Base-by-base conservation (phyloP, 2,888 invertebrate genomes). In the Drosophila birchii region DNA sequence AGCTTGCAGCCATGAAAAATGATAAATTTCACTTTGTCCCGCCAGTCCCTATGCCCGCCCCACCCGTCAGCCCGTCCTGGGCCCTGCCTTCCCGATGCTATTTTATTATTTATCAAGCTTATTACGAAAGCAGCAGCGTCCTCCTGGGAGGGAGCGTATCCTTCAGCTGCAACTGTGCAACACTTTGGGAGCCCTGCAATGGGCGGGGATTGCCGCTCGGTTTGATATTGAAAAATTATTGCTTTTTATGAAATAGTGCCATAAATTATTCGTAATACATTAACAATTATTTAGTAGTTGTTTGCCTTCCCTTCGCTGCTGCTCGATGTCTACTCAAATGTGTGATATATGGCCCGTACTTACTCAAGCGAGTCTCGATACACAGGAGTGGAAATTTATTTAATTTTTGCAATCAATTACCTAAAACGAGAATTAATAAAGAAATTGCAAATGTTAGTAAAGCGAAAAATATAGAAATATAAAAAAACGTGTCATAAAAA, bases 191-290 rank as follows among this genome's bases (percentile, higher is more conserved):
- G 43, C 34, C 23, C 41, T 12, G 59, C 38, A 18, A 1, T 12
- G 38, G 39, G 51, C 32, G 38, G 78, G 54, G 74, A 70, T 82
- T 86, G 83, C 84, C 83, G 88, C 84, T 86, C 83, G 76, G 89
- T 82, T 85, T 86, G 86, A 89, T 86, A 86, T 86, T 89, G 86
- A 87, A 87, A 87, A 88, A 87, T 87, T 89, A 89, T 87, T 87
- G 86, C 86, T 88, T 89, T 87, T 86, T 88, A 89, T 86, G 88
- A 88, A 86, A 89, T 88, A 84, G 90, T 87, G 87, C 75, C 85
- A 87, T 87, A 87, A 87, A 90, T 87, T 89, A 87, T 87, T 89
- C 86, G 86, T 86, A 88, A 89, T 89, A 89, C 89, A 89, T 86
- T 86, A 86, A 86, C 88, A 86, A 86, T 86, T 86, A 89, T 86